Base-by-base conservation (phyloP, 2,888 invertebrate species). In the Ferrisia virgata region DNA sequence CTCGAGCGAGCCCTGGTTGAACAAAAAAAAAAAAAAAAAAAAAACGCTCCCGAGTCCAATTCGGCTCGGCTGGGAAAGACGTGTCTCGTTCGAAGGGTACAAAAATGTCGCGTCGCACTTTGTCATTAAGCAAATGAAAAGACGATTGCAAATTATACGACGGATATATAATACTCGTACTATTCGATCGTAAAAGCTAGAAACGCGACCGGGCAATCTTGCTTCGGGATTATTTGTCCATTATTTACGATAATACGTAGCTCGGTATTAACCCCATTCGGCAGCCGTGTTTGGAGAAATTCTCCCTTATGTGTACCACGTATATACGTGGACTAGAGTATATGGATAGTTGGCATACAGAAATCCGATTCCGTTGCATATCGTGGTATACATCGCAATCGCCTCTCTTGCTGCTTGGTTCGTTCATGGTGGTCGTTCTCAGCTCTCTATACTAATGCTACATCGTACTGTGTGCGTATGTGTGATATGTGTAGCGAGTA, bases 321-420 rank as follows among this genome's bases (percentile, higher is more conserved):
- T n/a, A n/a, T n/a, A n/a, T n/a, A n/a, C n/a, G n/a, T n/a, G n/a
- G n/a, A n/a, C n/a, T n/a, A n/a, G n/a, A n/a, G n/a, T n/a, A n/a
- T n/a, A n/a, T n/a, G n/a, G n/a, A n/a, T n/a, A n/a, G n/a, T n/a
- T n/a, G n/a, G n/a, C 13, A 13, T 13, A 47, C n/a, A 28, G 31
- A 80, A 80, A 80, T 80, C 80, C 80, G 80, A 80, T 80, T 80
- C 80, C 80, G 80, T 80, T 80, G 47, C 80, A 80, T 53, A 80
- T 43, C 28, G 15, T 33, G 2, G 80, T 9, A 40, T 25, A 58
- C 25, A n/a, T n/a, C n/a, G n/a, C n/a, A n/a, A n/a, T n/a, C 58
- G 8, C 58, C 22, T 58, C 58, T 6, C 47, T 18, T 47, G 6
- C 40, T 47, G 47, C 6, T n/a, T 13, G 47, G n/a, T n/a, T n/a